Evolutionary conservation across 2,888 invertebrate genomes (phyloP).

Genomic region (Aphodius granarius): DNA sequence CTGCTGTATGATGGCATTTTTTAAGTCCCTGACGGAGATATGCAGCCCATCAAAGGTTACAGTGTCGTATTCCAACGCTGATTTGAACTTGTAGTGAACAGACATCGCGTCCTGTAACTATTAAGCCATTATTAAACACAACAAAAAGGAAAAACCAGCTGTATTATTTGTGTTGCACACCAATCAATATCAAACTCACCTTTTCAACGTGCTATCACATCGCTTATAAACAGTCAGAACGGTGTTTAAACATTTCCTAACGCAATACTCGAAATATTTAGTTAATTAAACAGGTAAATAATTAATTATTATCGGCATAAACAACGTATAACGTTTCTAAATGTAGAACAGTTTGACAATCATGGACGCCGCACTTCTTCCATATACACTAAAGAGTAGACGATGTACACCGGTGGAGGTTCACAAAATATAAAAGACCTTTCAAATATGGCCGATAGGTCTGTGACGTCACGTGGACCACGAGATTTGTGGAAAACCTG

Average conservation of each 20-base stretch:
- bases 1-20: constrained; percentile 92
- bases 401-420: too few species aligned
- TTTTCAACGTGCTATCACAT: neutral
- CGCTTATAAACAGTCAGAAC: neutral
- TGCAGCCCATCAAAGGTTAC: constrained; percentile 96
- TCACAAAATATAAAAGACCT: too few species aligned
- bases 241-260: neutral
- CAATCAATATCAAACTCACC: constrained; percentile 18
- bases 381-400: too few species aligned
- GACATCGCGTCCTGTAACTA: constrained; percentile 66
- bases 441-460: too few species aligned
- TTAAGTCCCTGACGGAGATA: constrained; percentile 93
- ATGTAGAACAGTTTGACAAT: neutral
- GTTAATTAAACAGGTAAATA: neutral
- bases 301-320: neutral
- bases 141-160: neutral
- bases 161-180: neutral
- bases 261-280: neutral
- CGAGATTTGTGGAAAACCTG: too few species aligned
- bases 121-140: neutral
- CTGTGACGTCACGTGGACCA: too few species aligned
- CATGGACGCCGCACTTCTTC: neutral
- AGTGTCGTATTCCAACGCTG: constrained; percentile 93
- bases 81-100: constrained; percentile 98
- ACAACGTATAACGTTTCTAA: neutral